These are phyloP conservation scores for Hormiphora californensis DNA, from an alignment of 37 sponge, comb jelly and placozoan species.

Conservation along the genomic window DNA sequence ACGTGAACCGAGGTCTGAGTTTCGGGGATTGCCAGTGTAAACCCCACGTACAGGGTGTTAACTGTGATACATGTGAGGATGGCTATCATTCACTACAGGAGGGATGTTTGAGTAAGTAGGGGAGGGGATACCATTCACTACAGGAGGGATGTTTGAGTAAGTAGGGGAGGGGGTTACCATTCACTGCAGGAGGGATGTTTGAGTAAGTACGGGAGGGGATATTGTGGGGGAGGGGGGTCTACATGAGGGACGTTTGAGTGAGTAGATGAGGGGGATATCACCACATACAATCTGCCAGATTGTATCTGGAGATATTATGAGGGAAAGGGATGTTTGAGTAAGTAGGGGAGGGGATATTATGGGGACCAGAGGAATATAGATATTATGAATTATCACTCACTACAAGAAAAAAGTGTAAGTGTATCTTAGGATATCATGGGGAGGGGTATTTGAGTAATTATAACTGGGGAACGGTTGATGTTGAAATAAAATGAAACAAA, in stretches of 20 bases:
- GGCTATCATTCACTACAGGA: conserved; percentile 45
- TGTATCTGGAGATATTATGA: too few species aligned
- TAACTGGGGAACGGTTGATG: too few species aligned
- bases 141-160: conserved; percentile 42
- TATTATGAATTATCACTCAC: conserved; percentile 15
- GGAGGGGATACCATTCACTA: conserved; percentile 5
- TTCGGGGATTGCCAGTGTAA: conserved; percentile 53
- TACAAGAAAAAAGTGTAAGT: conserved; percentile 22
- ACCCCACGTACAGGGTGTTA: conserved; percentile 28
- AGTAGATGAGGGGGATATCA: conserved; percentile 19
- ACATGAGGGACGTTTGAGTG: conserved; percentile 22
- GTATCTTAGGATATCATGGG: not conserved
- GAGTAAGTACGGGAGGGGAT: not conserved
- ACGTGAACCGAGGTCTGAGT: conserved; percentile 29
- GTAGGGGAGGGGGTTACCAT: not conserved
- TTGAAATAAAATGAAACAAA: too few species aligned
- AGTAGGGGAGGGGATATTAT: not conserved
- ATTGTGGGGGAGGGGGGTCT: not conserved
- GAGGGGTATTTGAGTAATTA: conserved; percentile 25
- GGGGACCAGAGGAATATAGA: not conserved
- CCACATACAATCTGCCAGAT: too few species aligned
- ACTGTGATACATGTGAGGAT: conserved; percentile 50
- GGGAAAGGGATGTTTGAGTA: conserved; percentile 23
- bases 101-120: conserved; percentile 19
- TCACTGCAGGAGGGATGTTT: conserved; percentile 43